A percentile compares a stretch with the other conserved stretches of the same genome.
Evolutionary conservation across 2,797 vertebrate species (phyloP).

Genomic region (Chaetodon trifasciatus): DNA sequence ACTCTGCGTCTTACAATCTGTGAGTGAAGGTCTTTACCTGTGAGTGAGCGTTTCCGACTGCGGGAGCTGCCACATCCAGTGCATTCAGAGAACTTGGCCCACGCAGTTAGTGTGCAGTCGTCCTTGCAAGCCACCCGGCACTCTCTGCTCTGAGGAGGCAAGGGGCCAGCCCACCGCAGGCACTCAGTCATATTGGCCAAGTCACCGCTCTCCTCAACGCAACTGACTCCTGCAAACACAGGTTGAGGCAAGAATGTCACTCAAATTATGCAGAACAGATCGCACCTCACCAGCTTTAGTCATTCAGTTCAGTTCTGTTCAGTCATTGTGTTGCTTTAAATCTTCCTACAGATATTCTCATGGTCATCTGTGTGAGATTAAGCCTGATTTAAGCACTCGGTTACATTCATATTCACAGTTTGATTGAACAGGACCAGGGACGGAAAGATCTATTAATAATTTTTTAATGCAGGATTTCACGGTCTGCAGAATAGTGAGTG

Average conservation of each 20-base stretch:
- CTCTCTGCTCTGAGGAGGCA: slow-evolving; percentile 87
- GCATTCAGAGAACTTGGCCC: slow-evolving; percentile 94
- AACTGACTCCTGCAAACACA: slow-evolving; percentile 87
- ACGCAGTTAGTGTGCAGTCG: slow-evolving; percentile 93
- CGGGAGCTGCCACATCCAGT: slow-evolving; percentile 85
- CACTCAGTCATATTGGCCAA: slow-evolving; percentile 86
- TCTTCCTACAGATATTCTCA: background rate
- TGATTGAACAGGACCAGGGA: background rate
- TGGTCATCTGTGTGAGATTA: background rate
- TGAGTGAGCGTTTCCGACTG: slow-evolving; percentile 87
- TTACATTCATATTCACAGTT: background rate
- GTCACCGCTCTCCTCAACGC: slow-evolving; percentile 84
- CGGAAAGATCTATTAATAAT: background rate
- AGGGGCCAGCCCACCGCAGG: slow-evolving; percentile 86
- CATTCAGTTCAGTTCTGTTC: background rate
- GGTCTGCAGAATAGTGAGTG: background rate
- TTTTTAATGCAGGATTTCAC: slow-evolving; percentile 7
- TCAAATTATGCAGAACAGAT: slow-evolving; percentile 18
- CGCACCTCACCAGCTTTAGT: background rate
- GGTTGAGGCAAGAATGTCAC: slow-evolving; percentile 26
- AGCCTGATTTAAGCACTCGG: background rate
- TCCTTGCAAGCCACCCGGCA: slow-evolving; percentile 91
- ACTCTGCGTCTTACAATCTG: slow-evolving; percentile 6
- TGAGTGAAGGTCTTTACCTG: slow-evolving; percentile 83
- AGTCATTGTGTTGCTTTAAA: background rate